phyloP scores from a whole-genome alignment of 2,888 invertebrate genomes.

The Ormyrus rosae region DNA sequence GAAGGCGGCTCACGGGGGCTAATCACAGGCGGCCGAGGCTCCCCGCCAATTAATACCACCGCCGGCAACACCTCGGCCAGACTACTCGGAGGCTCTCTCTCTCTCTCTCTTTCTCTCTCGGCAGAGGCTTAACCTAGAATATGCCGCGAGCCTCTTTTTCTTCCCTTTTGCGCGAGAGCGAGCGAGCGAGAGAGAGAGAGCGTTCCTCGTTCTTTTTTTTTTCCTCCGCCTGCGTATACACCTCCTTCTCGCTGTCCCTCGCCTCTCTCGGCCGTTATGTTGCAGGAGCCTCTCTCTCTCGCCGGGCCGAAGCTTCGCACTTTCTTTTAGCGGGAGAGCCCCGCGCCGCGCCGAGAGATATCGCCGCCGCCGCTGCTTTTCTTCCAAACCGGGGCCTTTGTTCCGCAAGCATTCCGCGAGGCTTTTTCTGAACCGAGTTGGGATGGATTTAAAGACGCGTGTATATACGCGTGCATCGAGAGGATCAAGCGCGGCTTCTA shows the following conservation, averaged over 20 bases:
- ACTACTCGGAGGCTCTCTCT: slow-evolving; percentile 44
- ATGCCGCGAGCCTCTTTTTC: slow-evolving; percentile 36
- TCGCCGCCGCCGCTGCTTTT: slow-evolving; percentile 35
- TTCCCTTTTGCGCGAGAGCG: slow-evolving; percentile 27
- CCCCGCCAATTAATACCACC: slow-evolving; percentile 73
- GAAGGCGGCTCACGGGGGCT: slow-evolving; percentile 64
- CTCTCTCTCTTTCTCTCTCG: slow-evolving; percentile 18
- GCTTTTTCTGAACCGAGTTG: no score
- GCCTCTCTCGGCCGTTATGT: background rate
- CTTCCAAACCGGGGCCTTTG: slow-evolving; percentile 46
- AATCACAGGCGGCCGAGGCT: slow-evolving; percentile 68
- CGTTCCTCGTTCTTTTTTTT: no score
- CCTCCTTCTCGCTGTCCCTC: background rate
- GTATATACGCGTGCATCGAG: no score
- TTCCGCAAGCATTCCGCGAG: slow-evolving; percentile 6
- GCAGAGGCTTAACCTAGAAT: slow-evolving; percentile 52
- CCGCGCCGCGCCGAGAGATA: slow-evolving; percentile 18
- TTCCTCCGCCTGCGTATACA: background rate
- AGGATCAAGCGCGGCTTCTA: no score
- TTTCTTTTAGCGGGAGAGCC: slow-evolving; percentile 49
- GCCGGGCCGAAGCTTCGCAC: slow-evolving; percentile 36
- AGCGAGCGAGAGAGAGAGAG: slow-evolving; percentile 11
- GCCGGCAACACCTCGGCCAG: slow-evolving; percentile 69
- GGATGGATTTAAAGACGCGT: no score
- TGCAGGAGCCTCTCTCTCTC: slow-evolving; percentile 8